phyloP scores from a whole-genome alignment of 1,140 invertebrate species.

The Bombus polaris region DNA sequence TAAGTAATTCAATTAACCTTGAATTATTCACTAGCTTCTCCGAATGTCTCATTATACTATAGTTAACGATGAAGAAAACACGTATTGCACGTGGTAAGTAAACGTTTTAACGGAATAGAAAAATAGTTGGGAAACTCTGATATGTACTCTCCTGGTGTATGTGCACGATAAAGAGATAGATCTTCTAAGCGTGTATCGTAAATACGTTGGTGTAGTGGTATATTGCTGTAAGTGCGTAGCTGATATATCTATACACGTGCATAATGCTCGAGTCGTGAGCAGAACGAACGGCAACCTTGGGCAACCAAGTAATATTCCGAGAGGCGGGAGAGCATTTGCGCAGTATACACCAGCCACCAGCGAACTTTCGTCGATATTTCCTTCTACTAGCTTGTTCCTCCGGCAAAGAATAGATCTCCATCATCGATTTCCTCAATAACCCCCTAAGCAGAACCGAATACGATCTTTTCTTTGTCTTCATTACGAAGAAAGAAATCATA shows the following conservation, averaged over 20 bases:
- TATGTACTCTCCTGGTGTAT: not conserved
- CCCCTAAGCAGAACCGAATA: not conserved
- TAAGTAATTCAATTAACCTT: not conserved
- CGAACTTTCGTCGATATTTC: constrained; percentile 57
- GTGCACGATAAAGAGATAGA: not conserved
- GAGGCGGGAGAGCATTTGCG: constrained; percentile 60
- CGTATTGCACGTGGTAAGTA: not conserved
- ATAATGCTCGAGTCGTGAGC: constrained; percentile 54
- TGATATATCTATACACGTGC: constrained; percentile 32
- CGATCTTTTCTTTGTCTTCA: not conserved
- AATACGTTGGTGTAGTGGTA: not conserved
- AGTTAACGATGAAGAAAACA: not conserved
- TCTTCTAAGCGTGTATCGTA: constrained; percentile 9
- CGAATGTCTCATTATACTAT: not conserved
- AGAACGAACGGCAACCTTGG: constrained; percentile 62
- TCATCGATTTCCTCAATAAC: constrained; percentile 2
- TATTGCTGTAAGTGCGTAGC: not conserved
- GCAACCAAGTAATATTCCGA: constrained; percentile 65
- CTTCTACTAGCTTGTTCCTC: not conserved
- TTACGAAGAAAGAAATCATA: not conserved
- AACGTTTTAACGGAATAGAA: not conserved
- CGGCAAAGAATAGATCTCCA: not conserved
- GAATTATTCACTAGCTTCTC: not conserved
- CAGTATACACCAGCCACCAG: constrained; percentile 34
- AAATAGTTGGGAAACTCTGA: constrained; percentile 18